phyloP scores from a whole-genome alignment of 2,888 invertebrate genomes.

The Epistrophella euchroma region DNA sequence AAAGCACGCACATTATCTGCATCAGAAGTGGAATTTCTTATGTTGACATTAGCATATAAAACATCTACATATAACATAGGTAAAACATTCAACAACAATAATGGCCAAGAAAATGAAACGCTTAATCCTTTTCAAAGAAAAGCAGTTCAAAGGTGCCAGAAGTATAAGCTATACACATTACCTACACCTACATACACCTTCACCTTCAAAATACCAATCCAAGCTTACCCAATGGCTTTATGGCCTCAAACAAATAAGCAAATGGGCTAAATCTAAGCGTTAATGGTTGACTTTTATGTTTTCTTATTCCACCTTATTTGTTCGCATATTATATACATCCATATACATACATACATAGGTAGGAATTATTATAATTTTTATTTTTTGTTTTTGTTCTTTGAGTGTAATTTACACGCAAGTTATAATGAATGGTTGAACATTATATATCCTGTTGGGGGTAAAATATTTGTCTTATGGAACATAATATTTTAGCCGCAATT shows the following conservation, averaged over 20 bases:
- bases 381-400: background rate
- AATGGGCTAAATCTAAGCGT: constrained; percentile 18
- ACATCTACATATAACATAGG: background rate
- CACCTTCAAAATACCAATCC: background rate
- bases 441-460: background rate
- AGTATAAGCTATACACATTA: background rate
- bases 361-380: background rate
- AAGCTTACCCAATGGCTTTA: background rate
- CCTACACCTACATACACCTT: background rate
- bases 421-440: constrained; percentile 13
- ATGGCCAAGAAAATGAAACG: constrained; percentile 15
- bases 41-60: constrained; percentile 1
- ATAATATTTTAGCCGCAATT: background rate
- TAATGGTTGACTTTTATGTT: constrained; percentile 22
- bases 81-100: constrained; percentile 10
- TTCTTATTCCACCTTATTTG: constrained; percentile 12
- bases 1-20: background rate
- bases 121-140: constrained; percentile 21
- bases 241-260: constrained; percentile 12
- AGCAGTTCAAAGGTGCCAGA: background rate
- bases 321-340: too few relatives aligned
- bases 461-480: background rate
- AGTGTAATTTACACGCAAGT: constrained; percentile 19
- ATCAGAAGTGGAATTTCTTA: constrained; percentile 8
- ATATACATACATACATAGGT: background rate